Evolutionary conservation across 2,888 invertebrate genomes (phyloP).

Genomic region (Himalopsyche tibetana): DNA sequence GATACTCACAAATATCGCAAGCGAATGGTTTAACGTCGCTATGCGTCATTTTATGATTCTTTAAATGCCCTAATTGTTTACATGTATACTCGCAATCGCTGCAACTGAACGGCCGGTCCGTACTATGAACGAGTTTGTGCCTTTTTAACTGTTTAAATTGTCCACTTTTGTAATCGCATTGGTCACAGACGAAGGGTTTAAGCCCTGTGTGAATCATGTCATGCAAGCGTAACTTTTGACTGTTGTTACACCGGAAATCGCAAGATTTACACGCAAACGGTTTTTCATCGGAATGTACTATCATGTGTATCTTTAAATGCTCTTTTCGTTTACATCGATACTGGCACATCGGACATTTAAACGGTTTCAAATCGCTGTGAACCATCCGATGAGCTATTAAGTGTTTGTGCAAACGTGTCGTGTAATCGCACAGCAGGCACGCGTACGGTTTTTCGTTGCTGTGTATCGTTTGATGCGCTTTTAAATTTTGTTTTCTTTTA

Average conservation of each 20-base stretch:
- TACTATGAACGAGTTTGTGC: not conserved
- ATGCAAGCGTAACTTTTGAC: too few relatives aligned
- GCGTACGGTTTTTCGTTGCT: slow-evolving; percentile 36
- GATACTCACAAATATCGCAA: not conserved
- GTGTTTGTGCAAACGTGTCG: not conserved
- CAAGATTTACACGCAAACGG: too few relatives aligned
- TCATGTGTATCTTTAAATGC: slow-evolving; percentile 42
- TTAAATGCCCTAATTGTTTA: not conserved
- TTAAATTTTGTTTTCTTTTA: slow-evolving; percentile 38
- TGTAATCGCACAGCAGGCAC: slow-evolving; percentile 23
- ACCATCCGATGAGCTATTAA: not conserved
- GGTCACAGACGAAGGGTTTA: not conserved
- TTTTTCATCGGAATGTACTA: not conserved
- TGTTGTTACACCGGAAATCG: too few relatives aligned
- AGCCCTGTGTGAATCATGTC: too few relatives aligned
- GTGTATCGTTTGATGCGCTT: slow-evolving; percentile 41
- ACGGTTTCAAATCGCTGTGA: slow-evolving; percentile 40
- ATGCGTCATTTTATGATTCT: slow-evolving; percentile 11
- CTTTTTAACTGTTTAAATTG: not conserved
- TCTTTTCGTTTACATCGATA: slow-evolving; percentile 16
- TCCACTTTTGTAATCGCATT: not conserved
- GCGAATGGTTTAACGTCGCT: not conserved
- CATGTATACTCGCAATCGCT: slow-evolving; percentile 2
- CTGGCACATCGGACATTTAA: slow-evolving; percentile 3
- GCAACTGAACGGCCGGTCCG: not conserved